Percentiles rank a stretch among this genome's conserved stretches.
phyloP scores from a whole-genome alignment of 2,113 vertebrate species.

The Scortum barcoo region DNA sequence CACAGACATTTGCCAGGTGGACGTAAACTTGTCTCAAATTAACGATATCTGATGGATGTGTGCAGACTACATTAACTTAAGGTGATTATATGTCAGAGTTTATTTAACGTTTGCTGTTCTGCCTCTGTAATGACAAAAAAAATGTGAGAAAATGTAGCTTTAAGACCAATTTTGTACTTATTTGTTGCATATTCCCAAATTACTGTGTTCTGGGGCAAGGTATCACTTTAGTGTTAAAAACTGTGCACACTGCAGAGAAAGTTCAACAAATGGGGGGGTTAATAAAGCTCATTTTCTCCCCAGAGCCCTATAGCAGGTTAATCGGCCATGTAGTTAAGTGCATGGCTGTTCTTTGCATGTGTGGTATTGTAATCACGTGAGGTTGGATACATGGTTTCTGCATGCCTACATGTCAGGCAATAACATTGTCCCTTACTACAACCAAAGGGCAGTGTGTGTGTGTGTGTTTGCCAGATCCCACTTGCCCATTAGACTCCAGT shows the following conservation, averaged over 20 bases:
- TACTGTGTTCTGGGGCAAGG: neutral
- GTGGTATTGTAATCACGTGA: neutral
- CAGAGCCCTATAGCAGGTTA: neutral
- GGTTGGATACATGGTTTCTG: neutral
- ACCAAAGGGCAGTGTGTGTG: neutral
- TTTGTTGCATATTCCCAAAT: neutral
- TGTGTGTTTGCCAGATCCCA: slow-evolving; percentile 12
- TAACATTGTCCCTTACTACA: neutral
- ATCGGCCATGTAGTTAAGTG: slow-evolving; percentile 6
- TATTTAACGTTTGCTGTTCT: neutral
- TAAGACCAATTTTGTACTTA: neutral
- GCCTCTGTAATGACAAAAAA: neutral
- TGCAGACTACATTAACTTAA: neutral
- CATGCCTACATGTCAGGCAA: neutral
- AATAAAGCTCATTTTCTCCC: neutral
- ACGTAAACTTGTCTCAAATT: too few relatives aligned
- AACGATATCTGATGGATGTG: neutral
- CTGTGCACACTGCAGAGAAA: neutral
- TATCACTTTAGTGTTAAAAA: neutral
- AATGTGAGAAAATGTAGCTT: neutral
- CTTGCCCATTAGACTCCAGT: slow-evolving; percentile 48
- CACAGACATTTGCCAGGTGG: neutral
- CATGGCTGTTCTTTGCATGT: slow-evolving; percentile 18
- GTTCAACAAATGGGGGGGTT: neutral
- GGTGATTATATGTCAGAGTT: neutral